Percentiles rank a stretch among this genome's conserved stretches.
Evolutionary conservation across 2,888 invertebrate genomes (phyloP).

Genomic region (Ganaspis brasiliensis): DNA sequence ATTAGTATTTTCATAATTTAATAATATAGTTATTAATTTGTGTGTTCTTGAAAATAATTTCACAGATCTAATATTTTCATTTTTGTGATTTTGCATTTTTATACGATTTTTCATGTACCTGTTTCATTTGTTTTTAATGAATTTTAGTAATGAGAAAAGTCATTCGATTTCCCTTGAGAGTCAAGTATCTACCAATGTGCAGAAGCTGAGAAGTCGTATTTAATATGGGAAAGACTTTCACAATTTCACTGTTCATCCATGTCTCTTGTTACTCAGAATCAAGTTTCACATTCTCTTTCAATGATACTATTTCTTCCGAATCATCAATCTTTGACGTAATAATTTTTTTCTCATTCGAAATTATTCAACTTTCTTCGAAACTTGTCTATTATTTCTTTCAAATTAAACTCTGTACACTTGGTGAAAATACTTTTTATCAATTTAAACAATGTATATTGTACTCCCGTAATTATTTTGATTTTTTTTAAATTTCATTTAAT

Average conservation of each 20-base stretch:
- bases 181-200: not conserved
- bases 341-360: not conserved
- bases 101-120: not conserved
- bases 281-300: conserved; percentile 40
- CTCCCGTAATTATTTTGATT: no score
- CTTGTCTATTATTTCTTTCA: not conserved
- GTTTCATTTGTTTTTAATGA: not conserved
- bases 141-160: not conserved
- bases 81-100: no score
- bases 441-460: no score
- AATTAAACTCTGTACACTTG: not conserved
- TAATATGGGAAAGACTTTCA: conserved; percentile 40
- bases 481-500: no score
- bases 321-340: not conserved
- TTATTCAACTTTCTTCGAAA: not conserved
- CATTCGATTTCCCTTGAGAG: conserved; percentile 17
- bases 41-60: no score
- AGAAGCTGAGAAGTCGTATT: conserved; percentile 20
- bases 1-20: no score
- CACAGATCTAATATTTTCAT: no score
- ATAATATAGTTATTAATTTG: no score
- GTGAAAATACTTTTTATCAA: not conserved
- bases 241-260: conserved; percentile 39
- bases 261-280: conserved; percentile 22
- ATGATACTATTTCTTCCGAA: conserved; percentile 7